Evolutionary conservation across 2,888 invertebrate genomes (phyloP), one percentile per base, ranked within the genome.

Genomic region (Catocala nupta): DNA sequence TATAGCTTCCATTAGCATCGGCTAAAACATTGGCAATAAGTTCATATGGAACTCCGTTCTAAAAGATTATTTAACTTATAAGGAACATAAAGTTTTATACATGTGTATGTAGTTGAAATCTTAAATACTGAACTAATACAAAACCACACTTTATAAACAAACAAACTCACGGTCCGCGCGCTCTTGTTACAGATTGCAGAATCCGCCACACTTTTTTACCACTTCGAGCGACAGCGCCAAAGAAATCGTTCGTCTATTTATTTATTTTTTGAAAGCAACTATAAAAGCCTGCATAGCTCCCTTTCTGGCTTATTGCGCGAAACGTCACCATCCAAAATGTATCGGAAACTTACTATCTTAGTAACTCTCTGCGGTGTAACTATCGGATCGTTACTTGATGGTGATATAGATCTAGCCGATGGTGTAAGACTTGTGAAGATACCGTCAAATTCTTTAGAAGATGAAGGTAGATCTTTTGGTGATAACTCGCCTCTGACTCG

Each of bases 381-480:
- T 0, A 61, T 86, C 5, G 88, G 85, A 16, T 90, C 90, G 0
- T 79, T 91, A 33, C 74, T 94, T 5, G 92, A 93, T 16, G 95
- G 95, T 70, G 95, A 95, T 80, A 77, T 96, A 63, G 95, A 95
- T 65, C 83, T 96, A 34, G 90, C 95, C 9, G 96, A 96, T 12
- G 96, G 96, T 52, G 95, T 96, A 36, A 96, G 94, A 74, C 87
- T 96, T 79, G 95, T 96, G 44, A 95, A 95, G 68, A 84, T 92
- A 63, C 91, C 91, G 49, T 87, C 93, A 0, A 95, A 95, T 67
- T 91, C 89, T 63, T 89, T 85, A 73, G 93, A 82, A 72, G 94
- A 89, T 86, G 96, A 84, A 83, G 86, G 94, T 50, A 75, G 94
- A 70, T 86, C 90, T 59, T 84, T 90, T 52, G 95, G 93, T 45